Evolutionary conservation across 1,140 invertebrate genomes (phyloP).

Genomic region (Orchestia grillus): DNA sequence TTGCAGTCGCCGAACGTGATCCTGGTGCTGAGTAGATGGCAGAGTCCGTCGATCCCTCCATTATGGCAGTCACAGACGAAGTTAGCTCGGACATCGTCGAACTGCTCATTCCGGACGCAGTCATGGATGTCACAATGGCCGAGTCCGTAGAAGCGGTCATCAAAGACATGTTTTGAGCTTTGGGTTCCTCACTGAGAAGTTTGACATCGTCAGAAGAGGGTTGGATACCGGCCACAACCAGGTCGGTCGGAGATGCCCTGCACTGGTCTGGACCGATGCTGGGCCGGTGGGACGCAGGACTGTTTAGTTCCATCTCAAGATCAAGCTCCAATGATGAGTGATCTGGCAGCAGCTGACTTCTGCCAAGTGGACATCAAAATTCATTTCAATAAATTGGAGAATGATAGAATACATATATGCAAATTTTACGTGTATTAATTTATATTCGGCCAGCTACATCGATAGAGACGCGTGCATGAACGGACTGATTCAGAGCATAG

Average conservation of each 20-base stretch:
- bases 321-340: slow-evolving; percentile 67
- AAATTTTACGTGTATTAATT: neutral
- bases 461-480: neutral
- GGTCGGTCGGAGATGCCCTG: neutral
- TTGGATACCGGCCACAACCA: neutral
- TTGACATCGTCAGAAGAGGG: neutral
- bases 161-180: neutral
- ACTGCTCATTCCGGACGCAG: neutral
- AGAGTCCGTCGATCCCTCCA: slow-evolving; percentile 66
- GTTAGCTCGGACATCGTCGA: slow-evolving; percentile 17
- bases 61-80: slow-evolving; percentile 58
- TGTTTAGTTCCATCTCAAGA: slow-evolving; percentile 63
- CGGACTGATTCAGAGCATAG: neutral
- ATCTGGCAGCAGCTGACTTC: slow-evolving; percentile 65
- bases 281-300: neutral
- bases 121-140: slow-evolving; percentile 44
- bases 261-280: slow-evolving; percentile 43
- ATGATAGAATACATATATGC: no score
- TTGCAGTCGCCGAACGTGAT: slow-evolving; percentile 66
- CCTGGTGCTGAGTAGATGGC: slow-evolving; percentile 67
- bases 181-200: neutral
- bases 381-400: neutral
- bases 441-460: neutral
- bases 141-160: slow-evolving; percentile 37
- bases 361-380: neutral